Conservation (phyloP, 2,797 vertebrate genomes). For the Cyprinella venusta region DNA sequence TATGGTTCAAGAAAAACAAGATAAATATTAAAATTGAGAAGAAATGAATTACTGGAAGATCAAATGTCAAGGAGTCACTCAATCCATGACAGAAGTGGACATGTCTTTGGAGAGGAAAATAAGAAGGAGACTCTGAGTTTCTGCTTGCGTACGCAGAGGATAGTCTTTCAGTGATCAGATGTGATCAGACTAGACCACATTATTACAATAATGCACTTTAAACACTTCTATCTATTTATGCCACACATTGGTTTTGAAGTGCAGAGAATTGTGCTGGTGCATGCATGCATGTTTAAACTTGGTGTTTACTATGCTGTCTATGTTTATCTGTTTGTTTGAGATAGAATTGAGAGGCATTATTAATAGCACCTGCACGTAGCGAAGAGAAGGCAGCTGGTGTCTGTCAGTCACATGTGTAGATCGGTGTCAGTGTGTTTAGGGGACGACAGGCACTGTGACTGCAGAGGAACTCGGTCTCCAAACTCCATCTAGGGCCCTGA, state of each 20-base stretch:
- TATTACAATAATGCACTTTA: background rate
- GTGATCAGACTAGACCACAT: background rate
- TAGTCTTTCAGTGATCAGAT: conserved; percentile 60
- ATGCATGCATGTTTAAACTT: conserved; percentile 18
- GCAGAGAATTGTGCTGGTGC: conserved; percentile 23
- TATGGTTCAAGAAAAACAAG: background rate
- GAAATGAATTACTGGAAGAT: background rate
- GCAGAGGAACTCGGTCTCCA: background rate
- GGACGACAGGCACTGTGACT: conserved; percentile 17
- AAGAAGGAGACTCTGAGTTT: conserved; percentile 56
- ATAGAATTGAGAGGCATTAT: conserved; percentile 61
- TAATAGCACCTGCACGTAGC: conserved; percentile 65
- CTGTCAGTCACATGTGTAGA: conserved; percentile 59
- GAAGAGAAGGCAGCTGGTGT: conserved; percentile 49
- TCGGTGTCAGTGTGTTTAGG: conserved; percentile 65
- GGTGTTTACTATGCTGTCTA: conserved; percentile 14
- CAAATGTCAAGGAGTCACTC: conserved; percentile 46
- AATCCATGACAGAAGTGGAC: conserved; percentile 54
- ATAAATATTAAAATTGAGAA: background rate
- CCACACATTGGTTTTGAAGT: background rate
- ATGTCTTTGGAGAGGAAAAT: conserved; percentile 47
- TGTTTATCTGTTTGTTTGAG: conserved; percentile 49
- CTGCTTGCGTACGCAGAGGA: conserved; percentile 59
- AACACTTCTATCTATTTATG: background rate
- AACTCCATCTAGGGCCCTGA: too few species aligned